Base-by-base conservation (phyloP, 2,888 invertebrate species). In the Alitta virens region DNA sequence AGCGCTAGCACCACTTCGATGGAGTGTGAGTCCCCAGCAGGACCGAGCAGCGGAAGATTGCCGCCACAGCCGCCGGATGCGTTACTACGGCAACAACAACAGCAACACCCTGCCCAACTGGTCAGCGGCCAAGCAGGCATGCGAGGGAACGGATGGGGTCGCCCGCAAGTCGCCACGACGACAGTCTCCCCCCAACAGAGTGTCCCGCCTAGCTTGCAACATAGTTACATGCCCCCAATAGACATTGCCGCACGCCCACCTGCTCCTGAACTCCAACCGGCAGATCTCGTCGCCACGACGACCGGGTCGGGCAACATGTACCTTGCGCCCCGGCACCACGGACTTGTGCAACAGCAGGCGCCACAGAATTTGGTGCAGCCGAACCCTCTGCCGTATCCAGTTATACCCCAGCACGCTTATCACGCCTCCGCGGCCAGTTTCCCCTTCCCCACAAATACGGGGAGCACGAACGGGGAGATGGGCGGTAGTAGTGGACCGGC, bases 1-100 rank as follows among this genome's bases (percentile, higher is more conserved):
- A 43, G 56, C 26, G 26, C 26, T 25, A 60, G 65, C 52, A 52
- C 38, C 42, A 69, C 68, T 69, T 88, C 89, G 71, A 92, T 91
- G 89, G 91, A 92, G 75, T 92, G 91, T 85, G 89, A 90, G 80
- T 63, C 65, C 3, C 67, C 67, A 5, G 58, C 51, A 25, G 51
- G 26, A 23, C 63, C 56, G 21, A 55, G 58, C 53, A 21, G 63
- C 46, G 33, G 33, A 33, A 5, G 33, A 5, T 33, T 33, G 12
- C 33, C 33, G 51, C 43, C 57, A 69, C 67, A 72, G 63, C 71
- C 72, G 55, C 67, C 70, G 43, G 69, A 72, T 55, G 66, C 70
- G 67, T 53, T 69, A 56, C 46, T 62, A 52, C 63, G 55, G 58
- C 73, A 71, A 65, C 74, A 69, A 66, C 72, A 73, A 63, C 69